Evolutionary conservation across 2,888 invertebrate genomes (phyloP).

Genomic region (Stomorhina lunata): DNA sequence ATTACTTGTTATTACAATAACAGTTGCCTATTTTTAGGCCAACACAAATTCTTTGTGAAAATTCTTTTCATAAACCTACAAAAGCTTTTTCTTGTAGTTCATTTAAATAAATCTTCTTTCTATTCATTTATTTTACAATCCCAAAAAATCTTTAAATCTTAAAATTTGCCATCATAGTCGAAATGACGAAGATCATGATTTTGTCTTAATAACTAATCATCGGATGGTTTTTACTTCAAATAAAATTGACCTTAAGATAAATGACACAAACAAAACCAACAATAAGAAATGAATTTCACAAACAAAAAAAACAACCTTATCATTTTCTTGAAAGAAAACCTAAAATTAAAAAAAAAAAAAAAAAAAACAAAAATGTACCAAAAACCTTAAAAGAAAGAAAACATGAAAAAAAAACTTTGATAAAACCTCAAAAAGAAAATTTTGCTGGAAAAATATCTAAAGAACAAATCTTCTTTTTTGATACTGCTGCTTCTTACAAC

Average conservation of each 20-base stretch:
- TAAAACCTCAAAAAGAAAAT: constrained; percentile 56
- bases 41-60: too few species aligned
- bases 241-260: constrained; percentile 59
- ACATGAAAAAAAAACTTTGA: constrained; percentile 44
- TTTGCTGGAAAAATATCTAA: constrained; percentile 8
- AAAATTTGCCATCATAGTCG: constrained; percentile 8
- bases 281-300: not conserved
- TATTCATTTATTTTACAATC: not conserved
- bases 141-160: constrained; percentile 15
- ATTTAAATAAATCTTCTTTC: too few species aligned
- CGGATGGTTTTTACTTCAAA: constrained; percentile 40
- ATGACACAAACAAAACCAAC: constrained; percentile 44
- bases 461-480: constrained; percentile 21
- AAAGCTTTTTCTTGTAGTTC: too few species aligned
- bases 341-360: not conserved
- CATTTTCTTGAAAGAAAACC: constrained; percentile 32
- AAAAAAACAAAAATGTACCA: not conserved
- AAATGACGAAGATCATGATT: too few species aligned
- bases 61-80: too few species aligned
- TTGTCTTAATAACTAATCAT: constrained; percentile 60
- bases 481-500: constrained; percentile 48
- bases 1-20: too few species aligned
- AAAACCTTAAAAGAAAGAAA: constrained; percentile 21
- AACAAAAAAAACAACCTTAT: constrained; percentile 33
- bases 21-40: too few species aligned